Evolutionary conservation across 2,888 invertebrate species (phyloP).

Genomic region (Drosophila setosimentum): DNA sequence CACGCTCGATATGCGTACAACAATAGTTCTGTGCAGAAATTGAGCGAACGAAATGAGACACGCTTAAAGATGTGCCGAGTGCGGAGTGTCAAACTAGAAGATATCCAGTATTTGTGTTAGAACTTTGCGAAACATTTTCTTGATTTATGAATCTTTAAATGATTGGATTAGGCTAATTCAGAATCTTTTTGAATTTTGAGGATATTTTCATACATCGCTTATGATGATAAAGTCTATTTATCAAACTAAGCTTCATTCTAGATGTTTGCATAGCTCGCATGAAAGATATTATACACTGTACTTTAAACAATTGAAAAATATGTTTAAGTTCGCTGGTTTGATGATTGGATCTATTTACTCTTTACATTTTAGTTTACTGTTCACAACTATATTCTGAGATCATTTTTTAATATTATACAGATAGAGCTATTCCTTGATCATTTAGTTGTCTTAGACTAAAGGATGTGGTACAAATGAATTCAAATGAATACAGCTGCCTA

Average conservation of each 20-base stretch:
- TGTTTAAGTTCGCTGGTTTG: not conserved
- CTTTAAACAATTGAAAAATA: not conserved
- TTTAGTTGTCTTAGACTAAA: no score
- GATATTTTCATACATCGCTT: not conserved
- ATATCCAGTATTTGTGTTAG: conserved; percentile 2
- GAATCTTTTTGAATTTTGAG: not conserved
- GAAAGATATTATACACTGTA: not conserved
- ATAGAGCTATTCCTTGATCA: not conserved
- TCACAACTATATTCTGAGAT: not conserved
- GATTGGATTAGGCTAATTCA: not conserved
- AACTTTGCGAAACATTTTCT: not conserved
- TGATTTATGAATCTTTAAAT: not conserved
- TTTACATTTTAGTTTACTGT: not conserved
- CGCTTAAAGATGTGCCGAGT: not conserved
- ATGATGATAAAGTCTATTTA: not conserved
- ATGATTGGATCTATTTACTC: not conserved
- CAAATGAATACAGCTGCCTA: not conserved
- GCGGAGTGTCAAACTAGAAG: not conserved
- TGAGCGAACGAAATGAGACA: conserved; percentile 2
- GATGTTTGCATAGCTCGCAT: not conserved
- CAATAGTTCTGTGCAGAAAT: conserved; percentile 37
- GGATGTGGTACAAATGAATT: not conserved
- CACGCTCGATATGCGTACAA: conserved; percentile 49
- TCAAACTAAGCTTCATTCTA: not conserved
- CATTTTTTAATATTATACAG: not conserved